Conservation (phyloP, 1,140 invertebrate genomes). For the Drosophila jambulina region DNA sequence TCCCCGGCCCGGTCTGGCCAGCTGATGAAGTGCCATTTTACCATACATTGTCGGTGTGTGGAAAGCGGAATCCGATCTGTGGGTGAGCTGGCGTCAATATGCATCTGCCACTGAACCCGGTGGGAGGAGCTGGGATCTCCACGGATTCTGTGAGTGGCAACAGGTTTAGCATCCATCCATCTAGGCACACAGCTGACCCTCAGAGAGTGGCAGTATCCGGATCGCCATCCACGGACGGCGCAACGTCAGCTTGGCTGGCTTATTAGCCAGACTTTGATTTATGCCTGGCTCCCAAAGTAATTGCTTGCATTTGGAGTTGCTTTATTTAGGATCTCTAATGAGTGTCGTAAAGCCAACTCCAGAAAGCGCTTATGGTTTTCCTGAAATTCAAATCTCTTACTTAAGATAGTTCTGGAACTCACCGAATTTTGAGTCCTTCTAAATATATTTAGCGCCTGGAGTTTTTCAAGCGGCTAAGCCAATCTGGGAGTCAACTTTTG, state of each 20-base stretch:
- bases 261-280: constrained; percentile 70
- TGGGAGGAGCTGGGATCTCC: constrained; percentile 27
- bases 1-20: constrained; percentile 14
- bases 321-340: constrained; percentile 38
- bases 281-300: constrained; percentile 59
- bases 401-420: background rate
- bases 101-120: constrained; percentile 19
- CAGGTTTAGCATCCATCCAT: constrained; percentile 49
- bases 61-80: constrained; percentile 58
- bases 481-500: constrained; percentile 46
- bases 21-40: constrained; percentile 60
- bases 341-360: background rate
- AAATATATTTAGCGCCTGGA: constrained; percentile 34
- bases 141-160: constrained; percentile 45
- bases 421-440: background rate
- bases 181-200: constrained; percentile 13
- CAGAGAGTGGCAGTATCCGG: constrained; percentile 15
- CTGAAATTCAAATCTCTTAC: background rate
- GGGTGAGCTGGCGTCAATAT: constrained; percentile 42
- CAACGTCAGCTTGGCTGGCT: constrained; percentile 43
- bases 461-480: constrained; percentile 4
- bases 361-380: background rate
- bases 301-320: constrained; percentile 31
- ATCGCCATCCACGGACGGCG: constrained; percentile 13
- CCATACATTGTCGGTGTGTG: constrained; percentile 65